Evolutionary conservation across 2,888 invertebrate genomes (phyloP).

Genomic region (Tinea pellionella): DNA sequence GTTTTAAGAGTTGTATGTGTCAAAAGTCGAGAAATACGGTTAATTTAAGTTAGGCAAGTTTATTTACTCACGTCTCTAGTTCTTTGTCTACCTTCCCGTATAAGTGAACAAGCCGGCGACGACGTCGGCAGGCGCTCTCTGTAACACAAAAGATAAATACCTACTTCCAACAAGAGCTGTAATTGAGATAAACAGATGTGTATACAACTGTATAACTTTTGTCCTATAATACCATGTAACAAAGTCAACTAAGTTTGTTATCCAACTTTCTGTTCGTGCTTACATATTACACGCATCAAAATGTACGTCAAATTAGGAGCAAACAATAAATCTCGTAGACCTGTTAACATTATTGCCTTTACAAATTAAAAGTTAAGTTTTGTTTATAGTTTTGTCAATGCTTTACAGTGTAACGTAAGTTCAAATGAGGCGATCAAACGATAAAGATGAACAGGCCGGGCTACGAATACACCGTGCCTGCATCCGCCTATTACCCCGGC

Average conservation of each 20-base stretch:
- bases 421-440: conserved; percentile 59
- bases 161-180: conserved; percentile 47
- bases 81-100: conserved; percentile 47
- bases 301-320: not conserved
- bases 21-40: conserved; percentile 47
- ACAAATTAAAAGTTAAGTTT: too few species aligned
- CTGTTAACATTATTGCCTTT: not conserved
- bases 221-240: conserved; percentile 39
- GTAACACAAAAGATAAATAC: conserved; percentile 62
- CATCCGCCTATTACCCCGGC: conserved; percentile 54
- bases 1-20: conserved; percentile 34
- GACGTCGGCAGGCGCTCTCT: conserved; percentile 31
- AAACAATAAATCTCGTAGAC: not conserved
- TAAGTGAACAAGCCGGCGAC: conserved; percentile 20
- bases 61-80: conserved; percentile 50
- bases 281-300: not conserved
- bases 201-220: conserved; percentile 51
- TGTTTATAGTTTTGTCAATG: not conserved
- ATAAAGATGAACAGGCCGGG: conserved; percentile 67
- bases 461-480: conserved; percentile 63
- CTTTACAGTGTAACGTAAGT: conserved; percentile 28
- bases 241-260: conserved; percentile 46
- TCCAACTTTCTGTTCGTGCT: conserved; percentile 22
- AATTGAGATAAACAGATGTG: conserved; percentile 61
- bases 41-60: conserved; percentile 46